Percentiles rank a stretch among this genome's conserved stretches.
Evolutionary conservation across 2,888 invertebrate genomes (phyloP).

Genomic region (Drosophila histrio): DNA sequence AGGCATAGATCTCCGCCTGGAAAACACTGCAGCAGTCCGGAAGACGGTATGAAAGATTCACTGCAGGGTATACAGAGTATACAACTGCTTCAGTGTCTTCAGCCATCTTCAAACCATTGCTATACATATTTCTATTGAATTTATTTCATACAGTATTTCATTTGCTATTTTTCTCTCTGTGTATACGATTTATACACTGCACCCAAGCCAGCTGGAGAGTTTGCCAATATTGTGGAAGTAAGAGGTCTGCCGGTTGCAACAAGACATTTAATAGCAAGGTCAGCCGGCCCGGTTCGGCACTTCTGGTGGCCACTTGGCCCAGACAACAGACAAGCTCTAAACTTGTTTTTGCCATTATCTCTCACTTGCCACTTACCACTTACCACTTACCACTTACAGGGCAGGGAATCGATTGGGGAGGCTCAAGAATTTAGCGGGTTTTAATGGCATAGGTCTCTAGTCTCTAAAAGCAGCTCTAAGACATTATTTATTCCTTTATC

Average conservation of each 20-base stretch:
- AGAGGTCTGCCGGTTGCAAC: slow-evolving; percentile 45
- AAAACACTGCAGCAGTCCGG: too few species aligned
- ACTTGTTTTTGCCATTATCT: slow-evolving; percentile 40
- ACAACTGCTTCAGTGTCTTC: too few species aligned
- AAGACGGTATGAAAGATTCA: too few species aligned
- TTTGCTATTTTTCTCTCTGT: too few species aligned
- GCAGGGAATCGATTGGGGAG: not conserved
- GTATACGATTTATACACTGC: slow-evolving; percentile 29
- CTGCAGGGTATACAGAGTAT: too few species aligned
- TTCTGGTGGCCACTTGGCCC: slow-evolving; percentile 43
- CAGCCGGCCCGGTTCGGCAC: slow-evolving; percentile 32
- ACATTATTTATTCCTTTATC: slow-evolving; percentile 14
- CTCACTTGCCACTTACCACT: not conserved
- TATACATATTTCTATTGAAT: too few species aligned
- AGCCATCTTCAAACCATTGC: too few species aligned
- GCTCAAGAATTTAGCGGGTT: not conserved
- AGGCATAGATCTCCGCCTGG: too few species aligned
- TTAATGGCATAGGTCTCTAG: not conserved
- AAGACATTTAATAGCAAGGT: slow-evolving; percentile 45
- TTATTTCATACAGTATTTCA: too few species aligned
- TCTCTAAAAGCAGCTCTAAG: not conserved
- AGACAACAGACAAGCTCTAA: slow-evolving; percentile 27
- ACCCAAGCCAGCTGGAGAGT: not conserved
- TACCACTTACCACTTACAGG: slow-evolving; percentile 1
- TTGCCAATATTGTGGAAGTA: slow-evolving; percentile 13